Percentiles rank a stretch among this genome's conserved stretches.
phyloP scores from a whole-genome alignment of 1,140 invertebrate species.

The Platorchestia sp. region DNA sequence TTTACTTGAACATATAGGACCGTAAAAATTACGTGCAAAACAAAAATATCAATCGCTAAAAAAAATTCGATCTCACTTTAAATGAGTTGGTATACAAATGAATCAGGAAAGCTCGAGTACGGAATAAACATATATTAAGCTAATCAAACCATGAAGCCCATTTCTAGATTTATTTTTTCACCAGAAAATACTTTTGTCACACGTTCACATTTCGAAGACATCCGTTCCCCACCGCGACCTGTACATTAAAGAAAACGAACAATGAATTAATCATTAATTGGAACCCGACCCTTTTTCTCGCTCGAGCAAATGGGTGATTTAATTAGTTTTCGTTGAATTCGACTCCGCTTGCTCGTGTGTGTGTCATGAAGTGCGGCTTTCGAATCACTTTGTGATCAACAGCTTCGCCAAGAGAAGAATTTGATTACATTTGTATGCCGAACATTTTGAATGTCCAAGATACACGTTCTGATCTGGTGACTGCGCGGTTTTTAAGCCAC shows the following conservation, averaged over 20 bases:
- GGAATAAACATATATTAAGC: no score
- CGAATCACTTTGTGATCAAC: not conserved
- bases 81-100: no score
- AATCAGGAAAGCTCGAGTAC: no score
- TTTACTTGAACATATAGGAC: not conserved
- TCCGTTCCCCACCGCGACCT: not conserved
- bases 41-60: no score
- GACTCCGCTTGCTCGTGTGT: not conserved
- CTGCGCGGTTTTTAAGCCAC: no score
- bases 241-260: not conserved
- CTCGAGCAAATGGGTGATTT: not conserved
- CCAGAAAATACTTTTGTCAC: not conserved
- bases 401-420: not conserved
- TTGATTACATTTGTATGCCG: not conserved
- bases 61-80: no score
- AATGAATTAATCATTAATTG: not conserved
- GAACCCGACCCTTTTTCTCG: not conserved
- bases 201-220: not conserved
- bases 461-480: no score
- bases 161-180: no score
- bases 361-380: not conserved
- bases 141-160: no score
- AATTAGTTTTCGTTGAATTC: not conserved
- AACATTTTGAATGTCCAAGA: no score
- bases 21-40: not conserved